phyloP scores from a whole-genome alignment of 2,888 invertebrate genomes.

The Mythimna ferrago region DNA sequence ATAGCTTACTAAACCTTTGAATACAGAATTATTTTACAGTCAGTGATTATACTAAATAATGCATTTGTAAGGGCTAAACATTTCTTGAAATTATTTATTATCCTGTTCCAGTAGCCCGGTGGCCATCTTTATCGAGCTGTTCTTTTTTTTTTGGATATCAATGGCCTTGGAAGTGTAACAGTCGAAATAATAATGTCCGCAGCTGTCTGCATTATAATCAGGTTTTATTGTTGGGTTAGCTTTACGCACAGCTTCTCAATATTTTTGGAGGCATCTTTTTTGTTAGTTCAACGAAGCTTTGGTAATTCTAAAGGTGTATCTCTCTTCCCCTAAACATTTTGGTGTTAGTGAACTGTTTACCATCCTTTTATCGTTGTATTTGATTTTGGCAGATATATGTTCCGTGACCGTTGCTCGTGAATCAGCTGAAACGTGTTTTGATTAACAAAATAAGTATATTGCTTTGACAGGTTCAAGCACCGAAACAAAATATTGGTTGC shows the following conservation, averaged over 20 bases:
- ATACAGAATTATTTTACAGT: conserved; percentile 5
- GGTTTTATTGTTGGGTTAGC: conserved; percentile 55
- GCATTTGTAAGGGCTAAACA: conserved; percentile 1
- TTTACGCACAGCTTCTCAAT: conserved; percentile 24
- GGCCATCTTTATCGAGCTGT: conserved; percentile 25
- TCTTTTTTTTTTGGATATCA: conserved; percentile 25
- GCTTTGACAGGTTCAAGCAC: conserved; percentile 27
- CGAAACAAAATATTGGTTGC: conserved; percentile 32
- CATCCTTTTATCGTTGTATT: conserved; percentile 27
- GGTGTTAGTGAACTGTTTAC: conserved; percentile 55
- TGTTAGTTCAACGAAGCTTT: conserved; percentile 38
- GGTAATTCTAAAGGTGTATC: conserved; percentile 21
- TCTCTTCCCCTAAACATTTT: conserved; percentile 11
- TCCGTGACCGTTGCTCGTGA: conserved; percentile 23
- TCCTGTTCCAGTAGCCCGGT: conserved; percentile 2
- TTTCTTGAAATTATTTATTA: conserved; percentile 15
- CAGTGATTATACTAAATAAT: neutral
- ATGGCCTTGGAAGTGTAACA: conserved; percentile 49
- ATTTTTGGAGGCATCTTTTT: conserved; percentile 30
- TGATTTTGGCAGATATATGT: conserved; percentile 35
- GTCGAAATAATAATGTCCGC: conserved; percentile 55
- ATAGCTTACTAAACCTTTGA: neutral
- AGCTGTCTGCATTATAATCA: conserved; percentile 60
- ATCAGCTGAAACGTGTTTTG: conserved; percentile 48
- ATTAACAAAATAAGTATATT: conserved; percentile 40